phyloP scores from a whole-genome alignment of 1,140 invertebrate species.

The Atta colombica region DNA sequence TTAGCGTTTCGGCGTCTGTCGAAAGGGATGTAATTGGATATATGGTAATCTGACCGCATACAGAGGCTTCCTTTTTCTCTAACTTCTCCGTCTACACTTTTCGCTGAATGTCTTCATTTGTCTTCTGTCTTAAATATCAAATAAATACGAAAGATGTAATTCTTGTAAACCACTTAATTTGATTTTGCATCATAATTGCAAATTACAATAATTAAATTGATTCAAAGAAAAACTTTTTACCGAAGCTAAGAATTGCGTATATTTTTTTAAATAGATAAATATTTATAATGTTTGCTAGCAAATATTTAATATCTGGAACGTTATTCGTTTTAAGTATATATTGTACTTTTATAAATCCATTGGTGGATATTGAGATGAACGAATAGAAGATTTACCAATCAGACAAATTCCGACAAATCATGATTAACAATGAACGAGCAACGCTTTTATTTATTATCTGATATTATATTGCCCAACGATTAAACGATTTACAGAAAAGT shows the following conservation, averaged over 20 bases:
- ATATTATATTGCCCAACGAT: not conserved
- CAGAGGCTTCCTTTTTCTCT: constrained; percentile 63
- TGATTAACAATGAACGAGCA: constrained; percentile 12
- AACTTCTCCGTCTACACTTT: constrained; percentile 29
- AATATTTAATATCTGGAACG: not conserved
- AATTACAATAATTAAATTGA: not conserved
- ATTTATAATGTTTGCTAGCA: not conserved
- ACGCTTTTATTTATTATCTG: constrained; percentile 23
- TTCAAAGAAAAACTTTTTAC: not conserved
- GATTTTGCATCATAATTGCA: not conserved
- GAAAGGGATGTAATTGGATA: constrained; percentile 76
- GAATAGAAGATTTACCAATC: not conserved
- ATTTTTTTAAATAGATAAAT: not conserved
- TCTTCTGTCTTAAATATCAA: constrained; percentile 34
- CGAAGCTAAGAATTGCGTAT: no score
- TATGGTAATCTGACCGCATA: constrained; percentile 70
- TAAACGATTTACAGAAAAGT: no score
- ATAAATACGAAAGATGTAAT: not conserved
- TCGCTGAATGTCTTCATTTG: constrained; percentile 23
- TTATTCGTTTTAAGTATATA: no score
- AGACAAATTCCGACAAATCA: not conserved
- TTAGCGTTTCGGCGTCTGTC: constrained; percentile 49
- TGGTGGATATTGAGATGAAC: not conserved
- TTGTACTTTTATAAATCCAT: not conserved
- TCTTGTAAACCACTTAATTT: constrained; percentile 5